Conservation (phyloP, 1,140 invertebrate genomes). For the Trichonephila clavata region DNA sequence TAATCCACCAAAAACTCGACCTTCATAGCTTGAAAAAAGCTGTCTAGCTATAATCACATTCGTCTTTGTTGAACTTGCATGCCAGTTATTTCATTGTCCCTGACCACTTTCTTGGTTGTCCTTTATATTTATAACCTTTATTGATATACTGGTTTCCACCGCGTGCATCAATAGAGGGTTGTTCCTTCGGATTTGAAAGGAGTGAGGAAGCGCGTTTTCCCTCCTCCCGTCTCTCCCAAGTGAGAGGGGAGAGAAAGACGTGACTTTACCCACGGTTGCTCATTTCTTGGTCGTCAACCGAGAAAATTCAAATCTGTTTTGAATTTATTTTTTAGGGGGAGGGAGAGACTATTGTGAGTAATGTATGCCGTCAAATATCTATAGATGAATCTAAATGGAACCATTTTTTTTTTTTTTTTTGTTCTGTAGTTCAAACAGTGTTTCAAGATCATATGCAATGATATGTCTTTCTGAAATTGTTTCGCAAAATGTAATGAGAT, state of each 20-base stretch:
- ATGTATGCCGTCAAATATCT: background rate
- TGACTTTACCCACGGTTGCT: no score
- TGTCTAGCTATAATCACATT: background rate
- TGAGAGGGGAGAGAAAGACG: no score
- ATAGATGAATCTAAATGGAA: background rate
- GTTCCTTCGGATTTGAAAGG: background rate
- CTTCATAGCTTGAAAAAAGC: background rate
- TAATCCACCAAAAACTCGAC: background rate
- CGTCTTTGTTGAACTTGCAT: conserved; percentile 9
- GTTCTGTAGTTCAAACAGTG: background rate
- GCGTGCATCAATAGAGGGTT: background rate
- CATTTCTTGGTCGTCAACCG: no score
- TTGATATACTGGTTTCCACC: background rate
- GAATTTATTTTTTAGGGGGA: background rate
- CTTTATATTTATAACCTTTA: background rate
- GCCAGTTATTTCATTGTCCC: conserved; percentile 18
- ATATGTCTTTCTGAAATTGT: background rate
- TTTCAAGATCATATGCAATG: background rate
- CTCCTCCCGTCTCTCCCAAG: no score
- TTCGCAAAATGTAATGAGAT: background rate
- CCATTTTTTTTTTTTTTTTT: background rate
- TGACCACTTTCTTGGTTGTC: background rate
- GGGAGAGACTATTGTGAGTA: background rate
- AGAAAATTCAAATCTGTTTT: no score
- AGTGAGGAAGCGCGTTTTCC: background rate